phyloP scores from a whole-genome alignment of 2,888 invertebrate genomes.

The Rhagonycha fulva region DNA sequence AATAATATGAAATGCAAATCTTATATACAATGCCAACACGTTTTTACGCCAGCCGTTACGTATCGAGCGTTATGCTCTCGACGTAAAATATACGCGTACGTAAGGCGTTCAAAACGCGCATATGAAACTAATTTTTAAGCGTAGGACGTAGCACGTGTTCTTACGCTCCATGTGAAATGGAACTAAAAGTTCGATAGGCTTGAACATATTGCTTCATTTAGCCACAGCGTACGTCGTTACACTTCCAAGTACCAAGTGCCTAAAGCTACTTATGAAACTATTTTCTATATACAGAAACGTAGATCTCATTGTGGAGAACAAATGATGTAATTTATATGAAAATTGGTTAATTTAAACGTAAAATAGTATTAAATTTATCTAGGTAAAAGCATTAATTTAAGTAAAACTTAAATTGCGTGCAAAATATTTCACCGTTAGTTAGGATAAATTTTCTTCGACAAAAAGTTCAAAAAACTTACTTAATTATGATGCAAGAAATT shows the following conservation, averaged over 20 bases:
- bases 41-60: no score
- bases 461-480: not conserved
- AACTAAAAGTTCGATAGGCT: conserved; percentile 22
- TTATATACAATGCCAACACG: no score
- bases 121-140: no score
- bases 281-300: conserved; percentile 11
- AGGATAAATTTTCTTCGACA: not conserved
- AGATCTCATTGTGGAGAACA: conserved; percentile 7
- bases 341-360: not conserved
- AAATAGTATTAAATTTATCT: not conserved
- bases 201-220: conserved; percentile 22
- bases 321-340: not conserved
- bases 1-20: no score
- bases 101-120: no score
- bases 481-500: not conserved
- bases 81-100: no score
- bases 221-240: conserved; percentile 22
- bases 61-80: no score
- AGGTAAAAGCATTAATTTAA: not conserved
- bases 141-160: conserved; percentile 11
- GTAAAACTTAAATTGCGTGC: not conserved
- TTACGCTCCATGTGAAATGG: not conserved
- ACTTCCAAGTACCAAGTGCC: conserved; percentile 18
- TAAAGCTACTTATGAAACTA: conserved; percentile 20
- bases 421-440: not conserved